Percentiles rank a stretch among this genome's conserved stretches.
phyloP scores from a whole-genome alignment of 2,888 invertebrate species.

The Crioceris asparagi region DNA sequence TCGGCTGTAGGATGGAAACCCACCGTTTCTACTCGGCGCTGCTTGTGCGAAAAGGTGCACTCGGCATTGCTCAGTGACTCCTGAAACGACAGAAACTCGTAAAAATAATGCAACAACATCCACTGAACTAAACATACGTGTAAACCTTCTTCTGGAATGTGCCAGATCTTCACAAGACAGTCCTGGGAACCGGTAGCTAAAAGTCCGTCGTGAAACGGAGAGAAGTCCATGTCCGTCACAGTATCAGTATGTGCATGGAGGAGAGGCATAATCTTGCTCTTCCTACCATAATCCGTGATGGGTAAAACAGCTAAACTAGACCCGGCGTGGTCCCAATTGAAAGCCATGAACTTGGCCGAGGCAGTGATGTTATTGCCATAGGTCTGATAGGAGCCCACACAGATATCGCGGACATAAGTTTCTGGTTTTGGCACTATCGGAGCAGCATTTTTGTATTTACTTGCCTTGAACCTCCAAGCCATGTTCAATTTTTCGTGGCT shows the following conservation, averaged over 20 bases:
- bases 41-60: slow-evolving; percentile 72
- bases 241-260: slow-evolving; percentile 81
- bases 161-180: slow-evolving; percentile 83
- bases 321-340: slow-evolving; percentile 88
- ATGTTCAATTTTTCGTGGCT: no score
- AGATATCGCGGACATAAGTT: slow-evolving; percentile 76
- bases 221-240: slow-evolving; percentile 90
- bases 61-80: slow-evolving; percentile 68
- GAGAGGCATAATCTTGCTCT: slow-evolving; percentile 79
- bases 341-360: slow-evolving; percentile 88
- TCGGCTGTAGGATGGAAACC: slow-evolving; percentile 88
- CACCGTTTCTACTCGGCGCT: slow-evolving; percentile 78
- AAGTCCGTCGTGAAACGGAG: slow-evolving; percentile 89
- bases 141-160: slow-evolving; percentile 72
- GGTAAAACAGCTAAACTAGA: slow-evolving; percentile 85
- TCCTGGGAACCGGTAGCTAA: slow-evolving; percentile 85
- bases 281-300: slow-evolving; percentile 78
- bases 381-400: slow-evolving; percentile 86
- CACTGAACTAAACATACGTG: slow-evolving; percentile 12
- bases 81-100: slow-evolving; percentile 39
- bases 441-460: slow-evolving; percentile 96
- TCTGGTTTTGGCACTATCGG: slow-evolving; percentile 93
- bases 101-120: neutral
- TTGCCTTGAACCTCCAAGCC: slow-evolving; percentile 95
- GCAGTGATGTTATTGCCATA: slow-evolving; percentile 93